Base-by-base conservation (phyloP, 92 coral and sea anemone genomes). In the Diadumene lineata region DNA sequence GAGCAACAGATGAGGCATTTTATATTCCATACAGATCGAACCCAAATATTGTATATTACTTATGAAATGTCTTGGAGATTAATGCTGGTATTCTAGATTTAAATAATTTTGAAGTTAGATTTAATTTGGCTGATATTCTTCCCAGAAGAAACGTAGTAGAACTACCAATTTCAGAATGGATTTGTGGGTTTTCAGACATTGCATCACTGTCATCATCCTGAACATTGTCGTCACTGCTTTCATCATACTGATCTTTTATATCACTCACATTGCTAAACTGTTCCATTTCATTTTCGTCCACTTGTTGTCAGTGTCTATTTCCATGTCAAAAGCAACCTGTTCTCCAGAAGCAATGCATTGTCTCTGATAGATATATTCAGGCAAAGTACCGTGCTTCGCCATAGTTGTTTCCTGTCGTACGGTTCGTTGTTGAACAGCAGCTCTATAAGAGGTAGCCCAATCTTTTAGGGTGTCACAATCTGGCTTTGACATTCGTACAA, bases 251-350 rank as follows among this genome's bases (percentile, higher is more conserved):
- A 61, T 66, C 56, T 70, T 70, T 74, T 69, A 18, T 30, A 60
- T 56, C 56, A 77, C 56, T 34, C 60, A n/a, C n/a, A n/a, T n/a
- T n/a, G n/a, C n/a, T n/a, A n/a, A n/a, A n/a, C n/a, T n/a, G n/a
- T n/a, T n/a, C n/a, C n/a, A n/a, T n/a, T n/a, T n/a, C n/a, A n/a
- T 84, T 86, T 77, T 64, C 78, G 69, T 82, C 84, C 46, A 55
- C 58, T 72, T 56, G 74, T 64, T 17, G 57, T 58, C 34, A 60
- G 63, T 31, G 38, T 0, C 60, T 31, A 46, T 57, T 50, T 80
- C 68, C 34, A 33, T 46, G 15, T 75, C 76, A 60, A 78, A 70
- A 23, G 15, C 9, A 30, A 75, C 50, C 21, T 74, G 38, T 23
- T 51, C 18, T 38, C 72, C 83, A 21, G 73, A 78, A 46, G 25